Evolutionary conservation across 2,797 vertebrate genomes (phyloP), one percentile per base, ranked within the genome.

Genomic region (Enteromius treurensis): DNA sequence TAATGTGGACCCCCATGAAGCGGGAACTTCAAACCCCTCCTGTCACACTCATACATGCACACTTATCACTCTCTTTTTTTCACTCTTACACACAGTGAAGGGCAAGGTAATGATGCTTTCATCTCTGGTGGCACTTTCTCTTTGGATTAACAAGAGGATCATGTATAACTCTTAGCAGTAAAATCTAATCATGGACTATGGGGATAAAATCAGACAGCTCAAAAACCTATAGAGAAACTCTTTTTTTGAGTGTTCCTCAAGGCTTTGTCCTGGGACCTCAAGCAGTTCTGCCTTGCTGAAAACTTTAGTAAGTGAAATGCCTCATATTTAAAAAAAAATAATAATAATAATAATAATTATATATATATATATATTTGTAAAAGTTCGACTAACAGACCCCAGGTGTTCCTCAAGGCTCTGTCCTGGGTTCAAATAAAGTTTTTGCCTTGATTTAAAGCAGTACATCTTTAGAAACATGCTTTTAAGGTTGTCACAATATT

Each of bases 241-340:
- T 88, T 84, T 80, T 87, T 89, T 86, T 77, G 23, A 67, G 67
- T 78, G 64, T 49, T 51, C 64, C 42, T 62, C 62, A 79, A 78
- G 49, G 86, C 89, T 89, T 91, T 93, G 93, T 91, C 93, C 92
- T 94, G 93, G 91, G 90, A 79, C 88, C 89, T 88, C 77, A 90
- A 89, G 77, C 40, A 60, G 80, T 78, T 26, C 58, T 71, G 87
- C 84, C 83, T 85, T 79, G 73, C 82, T 90, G 85, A 91, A 87
- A 89, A 91, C 87, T 86, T 86, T 87, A 83, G 89, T 77, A 88
- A 88, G 91, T 89, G 90, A 91, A 94, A 94, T 90, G 67, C 42
- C 21, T 68, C 76, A 80, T 79, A 85, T 86, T 84, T 94, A 94
- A 62, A 62, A 45, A 42, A 10, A 9, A 40, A 40, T 7, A 37